These are phyloP conservation scores for Parazoanthus atlanticus DNA, from an alignment of 92 coral and sea anemone genomes.

Conservation along the genomic window DNA sequence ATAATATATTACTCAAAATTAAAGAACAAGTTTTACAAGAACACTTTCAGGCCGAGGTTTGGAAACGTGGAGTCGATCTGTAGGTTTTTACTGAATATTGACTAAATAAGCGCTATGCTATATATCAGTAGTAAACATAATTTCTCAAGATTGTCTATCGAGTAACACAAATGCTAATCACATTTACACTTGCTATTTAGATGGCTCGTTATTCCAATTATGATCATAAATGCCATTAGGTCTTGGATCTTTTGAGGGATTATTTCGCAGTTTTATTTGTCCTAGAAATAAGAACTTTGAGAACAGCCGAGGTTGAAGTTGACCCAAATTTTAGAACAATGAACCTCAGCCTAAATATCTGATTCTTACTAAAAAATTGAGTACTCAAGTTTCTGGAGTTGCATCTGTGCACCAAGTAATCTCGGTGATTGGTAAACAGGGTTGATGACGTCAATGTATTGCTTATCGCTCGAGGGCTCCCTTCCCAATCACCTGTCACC, in stretches of 20 bases:
- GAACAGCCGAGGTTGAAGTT: background rate
- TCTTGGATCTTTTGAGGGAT: too few relatives aligned
- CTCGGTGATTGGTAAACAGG: background rate
- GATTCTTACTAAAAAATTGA: background rate
- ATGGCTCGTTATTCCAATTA: background rate
- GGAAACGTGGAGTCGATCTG: too few relatives aligned
- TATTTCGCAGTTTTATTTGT: background rate
- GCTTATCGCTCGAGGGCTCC: background rate
- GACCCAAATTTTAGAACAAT: background rate
- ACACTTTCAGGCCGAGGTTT: too few relatives aligned
- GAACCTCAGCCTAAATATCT: background rate
- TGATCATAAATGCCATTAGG: too few relatives aligned
- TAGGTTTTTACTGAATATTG: too few relatives aligned
- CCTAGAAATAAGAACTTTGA: background rate
- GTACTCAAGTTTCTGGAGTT: background rate
- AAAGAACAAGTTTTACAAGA: too few relatives aligned
- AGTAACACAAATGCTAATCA: too few relatives aligned
- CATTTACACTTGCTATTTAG: too few relatives aligned
- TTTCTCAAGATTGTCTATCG: too few relatives aligned
- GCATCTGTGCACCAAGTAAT: constrained; percentile 3
- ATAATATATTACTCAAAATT: too few relatives aligned
- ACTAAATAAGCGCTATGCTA: too few relatives aligned
- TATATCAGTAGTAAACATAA: too few relatives aligned
- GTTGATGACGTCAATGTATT: background rate
- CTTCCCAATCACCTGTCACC: constrained; percentile 13